Percentiles rank a stretch among this genome's conserved stretches.
Evolutionary conservation across 2,888 invertebrate species (phyloP).

Genomic region (Drosophila acutilabella): DNA sequence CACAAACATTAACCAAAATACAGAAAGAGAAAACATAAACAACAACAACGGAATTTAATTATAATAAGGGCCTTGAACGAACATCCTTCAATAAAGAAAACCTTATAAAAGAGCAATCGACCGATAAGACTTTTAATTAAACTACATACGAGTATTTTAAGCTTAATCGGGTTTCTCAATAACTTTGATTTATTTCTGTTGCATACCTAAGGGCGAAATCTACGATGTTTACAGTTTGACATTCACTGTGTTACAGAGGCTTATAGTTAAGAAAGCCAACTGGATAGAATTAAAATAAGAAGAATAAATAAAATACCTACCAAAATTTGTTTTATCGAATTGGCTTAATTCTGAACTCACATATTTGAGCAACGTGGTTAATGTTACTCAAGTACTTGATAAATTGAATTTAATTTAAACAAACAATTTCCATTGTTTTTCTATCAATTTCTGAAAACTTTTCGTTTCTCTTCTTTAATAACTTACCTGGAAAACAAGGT

Average conservation of each 20-base stretch:
- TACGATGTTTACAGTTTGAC: slow-evolving; percentile 31
- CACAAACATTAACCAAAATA: slow-evolving; percentile 49
- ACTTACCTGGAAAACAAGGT: too few relatives aligned
- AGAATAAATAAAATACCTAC: too few relatives aligned
- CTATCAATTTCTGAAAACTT: background rate
- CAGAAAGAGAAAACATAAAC: slow-evolving; percentile 52
- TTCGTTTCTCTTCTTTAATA: background rate
- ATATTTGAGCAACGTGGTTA: too few relatives aligned
- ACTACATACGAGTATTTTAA: background rate
- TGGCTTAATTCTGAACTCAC: too few relatives aligned
- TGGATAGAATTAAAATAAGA: too few relatives aligned
- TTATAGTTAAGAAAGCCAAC: background rate
- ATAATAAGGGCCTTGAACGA: slow-evolving; percentile 51
- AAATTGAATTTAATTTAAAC: too few relatives aligned
- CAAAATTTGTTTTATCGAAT: too few relatives aligned
- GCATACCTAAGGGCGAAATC: slow-evolving; percentile 46
- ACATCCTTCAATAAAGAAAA: slow-evolving; percentile 72
- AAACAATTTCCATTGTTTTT: background rate
- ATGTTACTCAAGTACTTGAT: too few relatives aligned
- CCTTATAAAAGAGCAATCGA: slow-evolving; percentile 60
- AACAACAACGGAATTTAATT: slow-evolving; percentile 31
- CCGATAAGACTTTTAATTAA: slow-evolving; percentile 10
- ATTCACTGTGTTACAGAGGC: background rate
- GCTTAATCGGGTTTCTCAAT: background rate
- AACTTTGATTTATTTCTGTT: background rate